Base-by-base conservation (phyloP, 2,113 vertebrate genomes). In the Pseudopipra pipra region DNA sequence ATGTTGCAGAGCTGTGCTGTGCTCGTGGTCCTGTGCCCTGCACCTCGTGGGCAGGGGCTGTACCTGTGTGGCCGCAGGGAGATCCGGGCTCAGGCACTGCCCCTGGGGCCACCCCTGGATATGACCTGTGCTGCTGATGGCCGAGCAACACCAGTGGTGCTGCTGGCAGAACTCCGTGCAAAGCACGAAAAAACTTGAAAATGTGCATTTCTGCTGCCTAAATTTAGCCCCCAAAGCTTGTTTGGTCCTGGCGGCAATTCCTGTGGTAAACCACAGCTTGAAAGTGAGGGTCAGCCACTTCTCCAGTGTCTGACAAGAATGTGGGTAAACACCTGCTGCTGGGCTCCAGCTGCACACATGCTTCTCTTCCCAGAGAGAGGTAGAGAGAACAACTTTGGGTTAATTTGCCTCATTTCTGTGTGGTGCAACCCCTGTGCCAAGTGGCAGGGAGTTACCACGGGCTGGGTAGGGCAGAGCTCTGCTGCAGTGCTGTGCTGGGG, bases 211-310 rank as follows among this genome's bases (percentile, higher is more conserved):
- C 14, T 85, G 35, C 54, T 63, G 30, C 86, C 88, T 94, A 78
- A 95, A 80, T 94, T 91, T 89, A 95, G 75, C 44, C 43, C 72
- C 56, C 9, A 21, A n/a, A 71, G 37, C 39, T 73, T 24, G 65
- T 30, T 33, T 79, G 51, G 76, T 79, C 63, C 35, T 83, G 41
- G 70, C 0, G 4, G 35, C 9, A 27, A 28, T 72, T 96, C 39
- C 16, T 52, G 80, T 52, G 89, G 93, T 87, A 46, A 96, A 63
- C 93, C 94, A 52, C 68, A 81, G 74, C 74, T 90, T 49, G 65
- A 41, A 41, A 65, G 83, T 22, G 20, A 75, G 76, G 65, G 87
- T 83, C 23, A 15, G 46, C 65, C 71, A 11, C 47, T 16, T 82
- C 74, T 90, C 59, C 90, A 86, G 11, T 9, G 6, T 55, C 59